Evolutionary conservation across 1,140 invertebrate genomes (phyloP).

Genomic region (Batillaria attramentaria): DNA sequence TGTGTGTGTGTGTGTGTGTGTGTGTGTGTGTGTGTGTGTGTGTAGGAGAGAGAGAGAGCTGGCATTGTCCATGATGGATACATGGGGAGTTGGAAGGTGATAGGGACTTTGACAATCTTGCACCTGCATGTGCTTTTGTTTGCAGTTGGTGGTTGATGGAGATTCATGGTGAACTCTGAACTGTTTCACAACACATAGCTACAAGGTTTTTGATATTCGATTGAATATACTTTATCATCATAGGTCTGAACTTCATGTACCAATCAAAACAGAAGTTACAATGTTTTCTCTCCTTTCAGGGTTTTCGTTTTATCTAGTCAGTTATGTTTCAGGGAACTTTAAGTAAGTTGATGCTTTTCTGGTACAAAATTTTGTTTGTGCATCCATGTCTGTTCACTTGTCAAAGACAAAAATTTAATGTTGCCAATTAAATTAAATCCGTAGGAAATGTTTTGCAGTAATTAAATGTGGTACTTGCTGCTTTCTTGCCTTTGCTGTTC

Average conservation of each 20-base stretch:
- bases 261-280: background rate
- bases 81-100: no score
- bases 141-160: background rate
- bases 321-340: background rate
- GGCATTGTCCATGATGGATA: no score
- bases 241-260: background rate
- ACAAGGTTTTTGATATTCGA: background rate
- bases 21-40: slow-evolving; percentile 16
- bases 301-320: background rate
- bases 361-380: background rate
- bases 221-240: background rate
- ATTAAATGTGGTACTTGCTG: background rate
- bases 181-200: background rate
- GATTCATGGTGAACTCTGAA: background rate
- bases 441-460: no score
- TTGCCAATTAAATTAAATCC: background rate
- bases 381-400: background rate
- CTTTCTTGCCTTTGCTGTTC: background rate
- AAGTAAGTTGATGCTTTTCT: background rate
- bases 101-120: no score
- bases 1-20: background rate
- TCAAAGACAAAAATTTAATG: background rate
- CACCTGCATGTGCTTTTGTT: background rate
- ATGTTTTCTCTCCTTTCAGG: background rate
- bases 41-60: no score